Base-by-base conservation (phyloP, 23 tunicate species). In the Ciona savignyi region DNA sequence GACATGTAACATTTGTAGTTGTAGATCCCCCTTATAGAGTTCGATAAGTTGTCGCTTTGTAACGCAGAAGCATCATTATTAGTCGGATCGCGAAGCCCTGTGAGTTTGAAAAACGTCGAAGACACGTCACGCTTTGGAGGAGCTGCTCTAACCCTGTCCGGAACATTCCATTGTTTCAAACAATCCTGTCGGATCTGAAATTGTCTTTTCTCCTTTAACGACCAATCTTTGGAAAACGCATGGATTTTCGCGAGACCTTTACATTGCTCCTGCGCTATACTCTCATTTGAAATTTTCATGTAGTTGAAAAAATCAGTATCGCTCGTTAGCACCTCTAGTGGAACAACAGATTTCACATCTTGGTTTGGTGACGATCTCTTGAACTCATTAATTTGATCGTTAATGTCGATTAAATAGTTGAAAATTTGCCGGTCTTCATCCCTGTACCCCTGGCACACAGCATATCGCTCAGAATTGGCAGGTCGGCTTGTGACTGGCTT, bases 401-500 rank as follows among this genome's bases (percentile, higher is more conserved):
- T 91, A 60, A 91, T 72, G 0, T 78, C 77, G 1, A 91, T 61
- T 29, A 91, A 63, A 33, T 84, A 91, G 27, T 80, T 75, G 60
- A 56, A 76, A 49, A 91, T 60, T 24, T 29, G 34, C 24, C 97
- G 86, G 20, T 82, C 64, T 2, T 65, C 72, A 60, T 91, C 97
- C 11, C 91, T 63, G 33, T 72, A 91, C 2, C 91, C 97, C 34
- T 77, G 73, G 76, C 97, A 91, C n/a, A 91, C 81, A 1, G 84
- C 97, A 34, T 91, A 91, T 70, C 97, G 84, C 66, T 91, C 97
- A 0, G 97, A 91, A 61, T 91, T 91, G 3, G 97, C 97, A 0
- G 97, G 97, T 67, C 97, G 51, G 51, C 97, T 91, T 3, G 97
- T 91, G 0, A 91, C 87, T 6, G 97, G 97, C 62, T 91, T 91